These are phyloP conservation scores for Venturia canescens DNA, from an alignment of 1,140 invertebrate species.

Conservation along the genomic window DNA sequence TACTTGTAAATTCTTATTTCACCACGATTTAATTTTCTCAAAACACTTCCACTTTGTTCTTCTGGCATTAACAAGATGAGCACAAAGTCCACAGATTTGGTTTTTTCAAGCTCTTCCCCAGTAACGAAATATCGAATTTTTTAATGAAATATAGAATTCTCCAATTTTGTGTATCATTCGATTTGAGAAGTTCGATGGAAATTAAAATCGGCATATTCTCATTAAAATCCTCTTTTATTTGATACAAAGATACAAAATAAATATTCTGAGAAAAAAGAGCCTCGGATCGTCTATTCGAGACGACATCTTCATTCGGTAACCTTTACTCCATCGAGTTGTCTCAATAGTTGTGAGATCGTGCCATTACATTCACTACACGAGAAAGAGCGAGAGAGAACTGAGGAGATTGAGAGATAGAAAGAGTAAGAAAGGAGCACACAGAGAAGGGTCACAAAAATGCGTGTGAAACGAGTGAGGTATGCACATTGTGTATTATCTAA, in stretches of 20 bases:
- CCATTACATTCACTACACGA: conserved; percentile 55
- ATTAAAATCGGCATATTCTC: too few species aligned
- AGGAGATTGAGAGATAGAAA: neutral
- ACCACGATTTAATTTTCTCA: too few species aligned
- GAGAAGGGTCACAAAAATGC: conserved; percentile 49
- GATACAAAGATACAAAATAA: neutral
- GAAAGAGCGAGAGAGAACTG: neutral
- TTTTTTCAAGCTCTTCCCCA: neutral
- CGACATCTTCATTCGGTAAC: conserved; percentile 35
- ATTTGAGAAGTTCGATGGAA: too few species aligned
- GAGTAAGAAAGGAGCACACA: neutral
- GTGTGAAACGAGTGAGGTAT: conserved; percentile 62
- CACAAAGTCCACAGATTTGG: too few species aligned
- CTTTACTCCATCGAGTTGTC: conserved; percentile 16
- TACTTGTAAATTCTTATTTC: too few species aligned
- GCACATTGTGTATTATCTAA: conserved; percentile 61
- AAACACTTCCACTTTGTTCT: too few species aligned
- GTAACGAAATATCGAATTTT: neutral
- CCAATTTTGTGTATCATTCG: neutral
- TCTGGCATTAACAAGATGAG: too few species aligned
- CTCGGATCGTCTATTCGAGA: too few species aligned
- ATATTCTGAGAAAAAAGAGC: neutral
- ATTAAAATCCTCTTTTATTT: neutral
- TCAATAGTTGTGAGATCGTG: conserved; percentile 41
- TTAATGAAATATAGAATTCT: neutral